Evolutionary conservation across 2,113 vertebrate genomes (phyloP), one percentile per base, ranked within the genome.

Genomic region (Carassius carassius): DNA sequence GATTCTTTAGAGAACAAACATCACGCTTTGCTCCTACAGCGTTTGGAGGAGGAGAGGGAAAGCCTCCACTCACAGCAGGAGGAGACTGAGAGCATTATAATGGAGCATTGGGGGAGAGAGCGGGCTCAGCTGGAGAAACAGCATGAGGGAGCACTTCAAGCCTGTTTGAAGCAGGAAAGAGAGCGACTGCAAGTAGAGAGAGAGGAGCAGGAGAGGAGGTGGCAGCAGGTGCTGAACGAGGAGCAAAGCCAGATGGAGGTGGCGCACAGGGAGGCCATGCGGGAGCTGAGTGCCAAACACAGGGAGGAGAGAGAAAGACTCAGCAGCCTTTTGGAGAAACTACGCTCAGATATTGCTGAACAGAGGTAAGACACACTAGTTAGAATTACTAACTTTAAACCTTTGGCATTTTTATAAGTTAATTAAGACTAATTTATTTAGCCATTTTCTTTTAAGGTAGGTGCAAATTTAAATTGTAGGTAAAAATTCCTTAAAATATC

Each of bases 301-400:
- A 49, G 85, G 0, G 92, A 84, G 2, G 96, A 98, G 82, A 93
- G 92, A 82, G 94, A 95, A 13, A 90, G 89, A 0, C 91, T 98
- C 29, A 25, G 89, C 23, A 81, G 92, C 74, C 90, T 94, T 85
- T 79, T 94, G 86, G 95, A 95, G 70, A 92, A 92, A 83, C 95
- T 98, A 17, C 70, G 92, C 77, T 90, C 91, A 10, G 95, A 97
- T 54, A 92, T 97, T 81, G 82, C 90, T 37, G 92, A 95, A 87
- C 95, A 95, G 79, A 97, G 97, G 98, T 99, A 91, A 97, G 96
- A 73, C n/a, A 32, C 44, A 6, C 21, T 73, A 44, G 37, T 17
- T 69, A 17, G 16, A 69, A 35, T 35, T 35, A 3, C 54, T 60
- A 37, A 70, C 17, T 19, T 70, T 21, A 70, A 70, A 69, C 3